Evolutionary conservation across 92 coral and sea anemone species (phyloP), one percentile per base, ranked within the genome.

Genomic region (Plumapathes pennacea): DNA sequence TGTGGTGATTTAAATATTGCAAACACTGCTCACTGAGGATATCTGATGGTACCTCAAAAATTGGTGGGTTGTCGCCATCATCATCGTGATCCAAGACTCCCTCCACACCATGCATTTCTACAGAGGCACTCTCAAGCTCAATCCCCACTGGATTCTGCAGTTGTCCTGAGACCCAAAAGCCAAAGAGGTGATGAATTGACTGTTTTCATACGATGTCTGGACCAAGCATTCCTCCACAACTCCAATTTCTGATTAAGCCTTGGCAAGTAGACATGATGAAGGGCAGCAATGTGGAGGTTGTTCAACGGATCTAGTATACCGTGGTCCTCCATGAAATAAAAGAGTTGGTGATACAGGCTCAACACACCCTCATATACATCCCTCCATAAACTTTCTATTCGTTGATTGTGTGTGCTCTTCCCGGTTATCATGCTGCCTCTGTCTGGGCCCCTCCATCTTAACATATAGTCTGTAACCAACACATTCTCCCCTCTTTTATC

Each of bases 401-500:
- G 50, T 36, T 85, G 91, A 52, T 85, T 80, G 56, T 85, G 87
- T 32, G 80, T 79, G 32, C 83, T 80, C 55, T 68, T 80, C 53
- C 87, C 87, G 25, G 76, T 72, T 30, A 81, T 82, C 11, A 72
- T 71, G 67, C 89, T 86, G 29, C 89, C 82, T 49, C 89, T 56
- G 39, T 64, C 41, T 22, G 64, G 22, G 39, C 95, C 89, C 66
- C 85, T 75, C 59, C 60, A 57, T 19, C 58, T 55, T 33, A 87
- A 71, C 95, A 81, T 82, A 53, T 76, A 81, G 32, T 86, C 85
- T 13, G 85, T 83, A 37, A 76, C 82, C 28, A 23, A 47, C 38
- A 82, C 82, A 71, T 86, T 86, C 69, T 76, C 89, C 63, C 71
- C 47, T 23, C 89, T 85, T 58, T 70, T 82, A 71, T 86, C 89